These are phyloP conservation scores for Stenodera caucasica DNA, from an alignment of 2,888 invertebrate species.

Conservation along the genomic window DNA sequence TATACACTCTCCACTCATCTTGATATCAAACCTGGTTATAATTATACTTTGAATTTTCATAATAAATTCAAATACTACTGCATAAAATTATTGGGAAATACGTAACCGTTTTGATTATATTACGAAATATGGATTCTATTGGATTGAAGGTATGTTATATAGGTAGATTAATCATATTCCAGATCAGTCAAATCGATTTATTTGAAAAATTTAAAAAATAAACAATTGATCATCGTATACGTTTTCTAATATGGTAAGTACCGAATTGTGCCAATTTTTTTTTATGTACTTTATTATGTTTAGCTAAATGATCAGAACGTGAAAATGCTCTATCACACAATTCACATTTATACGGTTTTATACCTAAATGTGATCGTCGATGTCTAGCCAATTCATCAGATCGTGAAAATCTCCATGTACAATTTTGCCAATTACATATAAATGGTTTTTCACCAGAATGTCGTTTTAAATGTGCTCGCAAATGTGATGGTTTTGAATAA, in stretches of 20 bases:
- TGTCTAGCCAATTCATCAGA: constrained; percentile 94
- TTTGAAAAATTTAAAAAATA: not conserved
- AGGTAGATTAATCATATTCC: not conserved
- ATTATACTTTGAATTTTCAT: not conserved
- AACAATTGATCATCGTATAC: constrained; percentile 15
- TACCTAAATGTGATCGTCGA: constrained; percentile 91
- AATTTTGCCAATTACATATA: constrained; percentile 67
- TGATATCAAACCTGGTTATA: not conserved
- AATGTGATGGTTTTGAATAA: constrained; percentile 87
- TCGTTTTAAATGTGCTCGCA: constrained; percentile 84
- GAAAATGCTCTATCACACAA: constrained; percentile 90
- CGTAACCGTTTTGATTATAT: not conserved
- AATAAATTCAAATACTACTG: not conserved
- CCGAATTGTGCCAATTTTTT: constrained; percentile 59
- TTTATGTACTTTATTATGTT: constrained; percentile 85
- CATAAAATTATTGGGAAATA: not conserved
- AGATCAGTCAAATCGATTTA: not conserved
- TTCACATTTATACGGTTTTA: constrained; percentile 89
- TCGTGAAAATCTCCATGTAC: constrained; percentile 90
- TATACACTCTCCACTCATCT: not conserved
- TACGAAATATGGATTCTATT: no score
- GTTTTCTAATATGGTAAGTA: constrained; percentile 42
- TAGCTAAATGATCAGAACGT: constrained; percentile 90
- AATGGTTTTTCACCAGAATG: constrained; percentile 72
- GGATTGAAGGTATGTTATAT: not conserved